Percentiles rank a stretch among this genome's conserved stretches.
phyloP scores from a whole-genome alignment of 2,113 vertebrate species.

The Chloebia gouldiae region DNA sequence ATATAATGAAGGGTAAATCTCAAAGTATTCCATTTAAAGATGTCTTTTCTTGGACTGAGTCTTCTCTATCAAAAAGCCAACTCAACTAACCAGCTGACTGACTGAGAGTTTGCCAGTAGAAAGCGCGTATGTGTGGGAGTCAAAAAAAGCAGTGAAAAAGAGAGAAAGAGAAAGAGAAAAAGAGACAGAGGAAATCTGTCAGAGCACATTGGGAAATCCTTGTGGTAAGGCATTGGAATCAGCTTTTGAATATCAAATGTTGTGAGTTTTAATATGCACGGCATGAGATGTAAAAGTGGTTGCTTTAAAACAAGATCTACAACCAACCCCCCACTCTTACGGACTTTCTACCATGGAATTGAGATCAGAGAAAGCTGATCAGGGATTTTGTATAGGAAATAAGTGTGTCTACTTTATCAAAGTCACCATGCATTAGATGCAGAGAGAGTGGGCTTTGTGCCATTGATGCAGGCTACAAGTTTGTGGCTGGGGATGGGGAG shows the following conservation, averaged over 20 bases:
- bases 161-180: neutral
- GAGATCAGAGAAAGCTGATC: neutral
- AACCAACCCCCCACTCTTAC: fast-evolving
- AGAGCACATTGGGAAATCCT: neutral
- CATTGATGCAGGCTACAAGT: neutral
- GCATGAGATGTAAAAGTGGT: neutral
- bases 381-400: neutral
- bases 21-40: neutral
- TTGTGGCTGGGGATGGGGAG: neutral
- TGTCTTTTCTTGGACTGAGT: neutral
- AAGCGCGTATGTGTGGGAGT: neutral
- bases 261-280: neutral
- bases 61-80: neutral
- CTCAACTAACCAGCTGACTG: neutral
- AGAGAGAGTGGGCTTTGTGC: neutral
- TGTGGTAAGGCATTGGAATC: neutral
- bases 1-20: neutral
- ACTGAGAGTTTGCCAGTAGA: slow-evolving; percentile 2
- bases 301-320: neutral
- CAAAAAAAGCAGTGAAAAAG: neutral
- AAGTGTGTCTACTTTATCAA: neutral
- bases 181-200: neutral
- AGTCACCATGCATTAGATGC: neutral
- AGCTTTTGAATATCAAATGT: neutral
- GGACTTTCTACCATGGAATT: neutral